These are phyloP conservation scores for Sthenelais limicola DNA, from an alignment of 2,888 invertebrate species.

Conservation along the genomic window DNA sequence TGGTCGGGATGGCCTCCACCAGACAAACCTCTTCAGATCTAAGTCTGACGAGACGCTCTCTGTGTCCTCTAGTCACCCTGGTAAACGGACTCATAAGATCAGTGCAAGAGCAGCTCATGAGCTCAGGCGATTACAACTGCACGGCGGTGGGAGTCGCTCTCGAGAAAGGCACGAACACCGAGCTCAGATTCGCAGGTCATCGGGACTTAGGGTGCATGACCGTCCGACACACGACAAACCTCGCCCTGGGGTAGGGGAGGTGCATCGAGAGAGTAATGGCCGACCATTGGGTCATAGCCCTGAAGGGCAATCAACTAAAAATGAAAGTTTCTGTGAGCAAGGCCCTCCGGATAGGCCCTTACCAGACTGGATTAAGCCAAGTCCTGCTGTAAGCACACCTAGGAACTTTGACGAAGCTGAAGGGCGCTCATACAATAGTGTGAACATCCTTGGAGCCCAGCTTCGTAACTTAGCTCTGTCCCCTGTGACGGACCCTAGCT, in stretches of 20 bases:
- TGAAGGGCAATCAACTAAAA: constrained; percentile 38
- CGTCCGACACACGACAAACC: background rate
- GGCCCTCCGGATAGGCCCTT: constrained; percentile 11
- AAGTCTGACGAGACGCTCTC: constrained; percentile 52
- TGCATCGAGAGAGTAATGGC: constrained; percentile 4
- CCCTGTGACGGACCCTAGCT: constrained; percentile 6
- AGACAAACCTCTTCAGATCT: constrained; percentile 43
- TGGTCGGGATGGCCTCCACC: constrained; percentile 23
- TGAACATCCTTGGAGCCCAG: background rate
- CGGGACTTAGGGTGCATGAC: constrained; percentile 4
- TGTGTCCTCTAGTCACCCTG: constrained; percentile 45
- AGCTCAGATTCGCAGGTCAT: background rate
- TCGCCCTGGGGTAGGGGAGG: no score
- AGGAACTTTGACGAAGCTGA: constrained; percentile 34
- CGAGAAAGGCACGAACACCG: background rate
- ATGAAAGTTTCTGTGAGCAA: constrained; percentile 33
- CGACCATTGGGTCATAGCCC: constrained; percentile 38
- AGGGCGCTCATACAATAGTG: constrained; percentile 17
- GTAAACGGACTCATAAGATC: background rate
- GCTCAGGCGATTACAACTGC: constrained; percentile 6
- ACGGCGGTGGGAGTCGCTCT: background rate
- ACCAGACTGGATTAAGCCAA: constrained; percentile 7
- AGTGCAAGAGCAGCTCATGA: constrained; percentile 17
- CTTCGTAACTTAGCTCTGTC: constrained; percentile 3
- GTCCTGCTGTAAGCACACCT: constrained; percentile 25